Conservation (phyloP, 2,797 vertebrate genomes). For the Acipenser oxyrinchus region DNA sequence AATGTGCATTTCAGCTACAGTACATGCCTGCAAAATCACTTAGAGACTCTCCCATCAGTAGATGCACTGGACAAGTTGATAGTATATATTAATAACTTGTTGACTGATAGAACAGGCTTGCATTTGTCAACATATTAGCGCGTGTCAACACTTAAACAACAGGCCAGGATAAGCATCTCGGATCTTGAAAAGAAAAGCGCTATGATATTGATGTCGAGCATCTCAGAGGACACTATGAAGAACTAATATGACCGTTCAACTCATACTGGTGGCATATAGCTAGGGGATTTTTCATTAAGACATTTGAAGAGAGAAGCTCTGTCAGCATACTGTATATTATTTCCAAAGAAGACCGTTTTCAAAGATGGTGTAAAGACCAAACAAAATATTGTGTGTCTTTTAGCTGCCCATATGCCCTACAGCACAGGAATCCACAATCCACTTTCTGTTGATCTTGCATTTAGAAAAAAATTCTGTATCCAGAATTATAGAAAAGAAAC, state of each 20-base stretch:
- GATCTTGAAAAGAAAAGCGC: not conserved
- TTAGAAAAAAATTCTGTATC: no score
- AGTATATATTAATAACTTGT: slow-evolving; percentile 58
- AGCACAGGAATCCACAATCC: no score
- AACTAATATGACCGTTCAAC: not conserved
- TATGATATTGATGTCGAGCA: not conserved
- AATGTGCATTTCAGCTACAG: no score
- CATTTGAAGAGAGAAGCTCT: not conserved
- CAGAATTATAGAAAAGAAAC: no score
- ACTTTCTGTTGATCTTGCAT: no score
- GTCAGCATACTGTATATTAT: not conserved
- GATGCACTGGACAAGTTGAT: slow-evolving; percentile 28
- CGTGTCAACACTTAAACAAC: slow-evolving; percentile 54
- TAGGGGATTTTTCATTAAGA: not conserved
- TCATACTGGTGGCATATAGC: not conserved
- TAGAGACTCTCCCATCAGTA: slow-evolving; percentile 16
- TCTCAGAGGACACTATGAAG: not conserved
- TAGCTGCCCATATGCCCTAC: no score
- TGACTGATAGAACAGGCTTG: slow-evolving; percentile 51
- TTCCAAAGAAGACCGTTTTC: no score
- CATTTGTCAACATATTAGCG: slow-evolving; percentile 63
- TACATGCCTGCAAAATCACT: slow-evolving; percentile 54
- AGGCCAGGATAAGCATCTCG: slow-evolving; percentile 19
- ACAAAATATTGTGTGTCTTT: no score
- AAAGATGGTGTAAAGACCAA: no score